Evolutionary conservation across 1,140 invertebrate species (phyloP), one percentile per base, ranked within the genome.

Genomic region (Rhyzopertha dominica): DNA sequence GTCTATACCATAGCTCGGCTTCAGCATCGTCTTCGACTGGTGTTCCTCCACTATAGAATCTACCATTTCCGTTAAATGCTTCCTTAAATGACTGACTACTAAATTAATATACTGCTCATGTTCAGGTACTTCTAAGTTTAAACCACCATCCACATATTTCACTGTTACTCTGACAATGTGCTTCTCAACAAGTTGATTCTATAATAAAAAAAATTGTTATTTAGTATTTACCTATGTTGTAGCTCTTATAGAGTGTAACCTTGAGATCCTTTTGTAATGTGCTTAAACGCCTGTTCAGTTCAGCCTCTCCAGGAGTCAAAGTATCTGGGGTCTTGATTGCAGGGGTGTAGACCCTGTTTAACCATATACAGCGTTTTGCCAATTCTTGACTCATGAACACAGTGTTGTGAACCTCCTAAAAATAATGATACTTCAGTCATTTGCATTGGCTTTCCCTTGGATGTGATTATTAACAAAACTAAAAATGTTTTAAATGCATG

Each of bases 341-440:
- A 53, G 74, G 63, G 13, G 70, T 74, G 53, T 70, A 74, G 8
- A 67, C 75, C 43, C 75, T 70, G 57, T 73, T 80, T 65, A 85
- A 74, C 84, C 84, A 87, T 50, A 87, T 75, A 59, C 82, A 85
- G 31, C 82, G 74, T 56, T 81, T 78, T 1, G 83, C 82, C 32
- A 84, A 71, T 60, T 86, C 84, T 43, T 80, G 77, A 55, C 81
- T 81, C 75, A 84, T 81, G 35, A 85, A 74, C 5, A 87, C 80
- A 1, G 82, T 84, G 59, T 87, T 85, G 54, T 86, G 82, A 1
- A 87, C 81, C 65, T 85, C 83, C 78, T 81, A 59, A 0, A 59
- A 51, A 26, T 24, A 38, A 30, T 23, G 13, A 5, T 42, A 8
- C 7, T n/a, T 58, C 14, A 31, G n/a, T n/a, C n/a, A n/a, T n/a